Conservation (phyloP, 2,797 vertebrate species). For the Danio tinwini region DNA sequence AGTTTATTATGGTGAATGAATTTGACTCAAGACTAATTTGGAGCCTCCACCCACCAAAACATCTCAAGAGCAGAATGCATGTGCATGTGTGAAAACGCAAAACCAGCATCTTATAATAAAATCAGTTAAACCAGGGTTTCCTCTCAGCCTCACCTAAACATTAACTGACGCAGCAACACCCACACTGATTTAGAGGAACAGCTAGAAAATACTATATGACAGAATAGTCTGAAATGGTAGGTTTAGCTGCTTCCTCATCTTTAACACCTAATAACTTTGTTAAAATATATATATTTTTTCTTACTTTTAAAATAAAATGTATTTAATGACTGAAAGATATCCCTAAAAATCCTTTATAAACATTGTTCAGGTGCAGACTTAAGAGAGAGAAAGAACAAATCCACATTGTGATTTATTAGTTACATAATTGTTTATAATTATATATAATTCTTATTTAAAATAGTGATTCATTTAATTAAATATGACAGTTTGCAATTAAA, state of each 20-base stretch:
- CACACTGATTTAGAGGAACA: background rate
- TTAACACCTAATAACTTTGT: background rate
- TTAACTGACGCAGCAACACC: constrained; percentile 27
- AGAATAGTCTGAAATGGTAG: background rate
- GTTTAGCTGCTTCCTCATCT: background rate
- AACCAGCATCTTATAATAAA: background rate
- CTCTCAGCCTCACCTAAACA: constrained; percentile 14
- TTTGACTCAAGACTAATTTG: background rate
- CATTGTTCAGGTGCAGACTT: too few species aligned
- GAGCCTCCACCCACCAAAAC: background rate
- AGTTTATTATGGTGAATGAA: background rate
- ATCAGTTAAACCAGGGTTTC: constrained; percentile 43
- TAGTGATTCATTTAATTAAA: too few species aligned
- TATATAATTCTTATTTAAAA: too few species aligned
- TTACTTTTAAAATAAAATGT: too few species aligned
- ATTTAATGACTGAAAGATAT: too few species aligned
- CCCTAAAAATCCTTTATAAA: too few species aligned
- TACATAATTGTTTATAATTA: too few species aligned
- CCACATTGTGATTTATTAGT: too few species aligned
- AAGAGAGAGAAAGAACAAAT: too few species aligned
- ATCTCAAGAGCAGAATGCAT: background rate
- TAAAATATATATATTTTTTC: too few species aligned
- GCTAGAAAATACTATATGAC: constrained; percentile 6
- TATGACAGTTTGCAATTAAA: too few species aligned
- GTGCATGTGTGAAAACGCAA: background rate